Conservation (phyloP, 2,113 vertebrate species). For the Tautogolabrus adspersus region DNA sequence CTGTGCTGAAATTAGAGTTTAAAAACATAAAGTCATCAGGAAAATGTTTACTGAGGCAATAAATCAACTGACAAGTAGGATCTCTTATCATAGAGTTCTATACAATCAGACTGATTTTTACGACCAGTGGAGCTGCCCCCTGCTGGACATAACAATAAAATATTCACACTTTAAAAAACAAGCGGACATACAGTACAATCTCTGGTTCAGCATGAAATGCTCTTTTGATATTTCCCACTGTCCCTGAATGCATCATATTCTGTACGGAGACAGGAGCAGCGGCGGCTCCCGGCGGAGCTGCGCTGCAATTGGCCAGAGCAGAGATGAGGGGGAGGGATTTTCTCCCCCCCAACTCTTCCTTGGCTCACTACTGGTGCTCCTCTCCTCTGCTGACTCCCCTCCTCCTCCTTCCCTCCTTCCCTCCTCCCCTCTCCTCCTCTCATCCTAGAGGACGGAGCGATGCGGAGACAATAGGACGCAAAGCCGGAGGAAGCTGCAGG, state of each 20-base stretch:
- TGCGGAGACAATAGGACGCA: conserved; percentile 82
- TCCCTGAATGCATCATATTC: conserved; percentile 70
- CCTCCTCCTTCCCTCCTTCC: conserved; percentile 3
- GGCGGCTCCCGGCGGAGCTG: conserved; percentile 55
- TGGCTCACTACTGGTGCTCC: conserved; percentile 2
- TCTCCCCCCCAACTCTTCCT: background rate
- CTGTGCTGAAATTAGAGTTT: too few relatives aligned
- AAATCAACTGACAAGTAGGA: too few relatives aligned
- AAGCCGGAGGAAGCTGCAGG: conserved; percentile 59
- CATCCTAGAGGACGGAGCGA: conserved; percentile 71
- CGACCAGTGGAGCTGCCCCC: too few relatives aligned
- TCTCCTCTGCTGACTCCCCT: conserved; percentile 29
- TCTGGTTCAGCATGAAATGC: too few relatives aligned
- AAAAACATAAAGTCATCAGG: too few relatives aligned
- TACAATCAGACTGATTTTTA: too few relatives aligned
- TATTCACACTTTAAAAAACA: too few relatives aligned
- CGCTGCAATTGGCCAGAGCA: conserved; percentile 71
- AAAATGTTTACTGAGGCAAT: too few relatives aligned
- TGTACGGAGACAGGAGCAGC: conserved; percentile 81
- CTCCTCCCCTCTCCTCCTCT: conserved; percentile 50
- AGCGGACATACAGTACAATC: too few relatives aligned
- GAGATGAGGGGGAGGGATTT: conserved; percentile 27
- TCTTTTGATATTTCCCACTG: conserved; percentile 14
- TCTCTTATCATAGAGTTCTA: too few relatives aligned
- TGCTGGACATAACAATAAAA: too few relatives aligned